These are phyloP conservation scores for Bruchidius siliquastri DNA, from an alignment of 2,888 invertebrate genomes.

Conservation along the genomic window DNA sequence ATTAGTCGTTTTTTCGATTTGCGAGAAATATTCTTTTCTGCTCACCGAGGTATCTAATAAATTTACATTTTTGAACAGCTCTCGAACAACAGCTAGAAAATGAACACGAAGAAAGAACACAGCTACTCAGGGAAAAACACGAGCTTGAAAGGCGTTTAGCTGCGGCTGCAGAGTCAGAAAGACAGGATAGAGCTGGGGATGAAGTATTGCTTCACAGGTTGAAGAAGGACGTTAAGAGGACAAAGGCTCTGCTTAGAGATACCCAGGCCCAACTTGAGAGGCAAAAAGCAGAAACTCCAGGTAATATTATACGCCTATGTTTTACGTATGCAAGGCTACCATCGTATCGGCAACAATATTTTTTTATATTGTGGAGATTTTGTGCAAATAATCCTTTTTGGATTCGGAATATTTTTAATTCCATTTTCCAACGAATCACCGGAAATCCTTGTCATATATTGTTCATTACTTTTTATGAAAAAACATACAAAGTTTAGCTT, in stretches of 20 bases:
- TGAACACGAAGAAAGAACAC: conserved; percentile 87
- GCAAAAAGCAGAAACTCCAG: conserved; percentile 79
- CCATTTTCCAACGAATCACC: no score
- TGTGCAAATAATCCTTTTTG: no score
- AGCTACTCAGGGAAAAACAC: conserved; percentile 82
- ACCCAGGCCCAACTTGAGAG: conserved; percentile 89
- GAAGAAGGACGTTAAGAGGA: conserved; percentile 81
- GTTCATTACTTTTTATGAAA: no score
- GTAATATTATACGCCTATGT: conserved; percentile 41
- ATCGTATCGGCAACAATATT: no score
- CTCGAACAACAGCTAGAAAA: conserved; percentile 88
- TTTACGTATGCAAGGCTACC: no score
- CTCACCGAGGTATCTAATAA: no score
- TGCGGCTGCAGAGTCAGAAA: conserved; percentile 71
- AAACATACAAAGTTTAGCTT: no score
- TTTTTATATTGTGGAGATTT: no score
- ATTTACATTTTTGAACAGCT: conserved; percentile 53
- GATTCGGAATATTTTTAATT: no score
- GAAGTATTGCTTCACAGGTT: conserved; percentile 70
- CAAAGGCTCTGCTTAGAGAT: conserved; percentile 84
- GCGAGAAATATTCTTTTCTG: no score
- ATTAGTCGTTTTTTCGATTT: no score
- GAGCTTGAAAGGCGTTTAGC: conserved; percentile 83
- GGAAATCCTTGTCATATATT: no score
- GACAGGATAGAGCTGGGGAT: conserved; percentile 67